Percentiles rank a stretch among this genome's conserved stretches.
These are phyloP conservation scores for Dendropsophus ebraccatus DNA, from an alignment of 2,113 vertebrate species.

Conservation along the genomic window DNA sequence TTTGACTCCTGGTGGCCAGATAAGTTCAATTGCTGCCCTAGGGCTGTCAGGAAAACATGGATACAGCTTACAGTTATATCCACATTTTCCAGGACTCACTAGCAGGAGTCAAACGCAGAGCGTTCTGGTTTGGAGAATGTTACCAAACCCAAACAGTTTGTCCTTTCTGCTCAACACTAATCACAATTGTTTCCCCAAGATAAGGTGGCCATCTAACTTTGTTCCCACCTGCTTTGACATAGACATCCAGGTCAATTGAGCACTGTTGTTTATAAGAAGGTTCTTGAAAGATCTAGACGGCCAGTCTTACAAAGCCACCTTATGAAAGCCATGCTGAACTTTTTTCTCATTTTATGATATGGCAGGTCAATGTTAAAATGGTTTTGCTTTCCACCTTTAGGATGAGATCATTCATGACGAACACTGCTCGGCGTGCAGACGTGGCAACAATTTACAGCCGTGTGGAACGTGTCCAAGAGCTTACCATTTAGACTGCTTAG, in stretches of 20 bases:
- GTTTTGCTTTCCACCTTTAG: conserved; percentile 65
- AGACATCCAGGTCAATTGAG: not conserved
- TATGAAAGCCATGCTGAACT: not conserved
- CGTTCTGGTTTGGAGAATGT: no score
- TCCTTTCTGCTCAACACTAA: no score
- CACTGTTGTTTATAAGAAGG: not conserved
- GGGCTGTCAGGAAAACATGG: no score
- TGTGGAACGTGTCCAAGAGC: conserved; percentile 88
- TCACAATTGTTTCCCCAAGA: not conserved
- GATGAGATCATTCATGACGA: conserved; percentile 85
- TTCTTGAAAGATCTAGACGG: not conserved
- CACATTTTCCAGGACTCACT: no score
- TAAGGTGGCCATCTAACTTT: not conserved
- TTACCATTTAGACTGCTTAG: conserved; percentile 91
- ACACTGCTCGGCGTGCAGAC: conserved; percentile 84
- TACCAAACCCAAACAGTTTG: no score
- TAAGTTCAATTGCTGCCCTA: no score
- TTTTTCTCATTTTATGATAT: not conserved
- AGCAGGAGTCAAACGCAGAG: no score
- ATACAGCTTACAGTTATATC: no score
- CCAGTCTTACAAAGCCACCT: not conserved
- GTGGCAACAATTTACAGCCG: conserved; percentile 83
- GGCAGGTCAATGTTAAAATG: no score
- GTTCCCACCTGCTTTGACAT: not conserved
- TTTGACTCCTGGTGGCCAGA: no score